Base-by-base conservation (phyloP, 2,797 vertebrate species). In the Peromyscus attwateri region DNA sequence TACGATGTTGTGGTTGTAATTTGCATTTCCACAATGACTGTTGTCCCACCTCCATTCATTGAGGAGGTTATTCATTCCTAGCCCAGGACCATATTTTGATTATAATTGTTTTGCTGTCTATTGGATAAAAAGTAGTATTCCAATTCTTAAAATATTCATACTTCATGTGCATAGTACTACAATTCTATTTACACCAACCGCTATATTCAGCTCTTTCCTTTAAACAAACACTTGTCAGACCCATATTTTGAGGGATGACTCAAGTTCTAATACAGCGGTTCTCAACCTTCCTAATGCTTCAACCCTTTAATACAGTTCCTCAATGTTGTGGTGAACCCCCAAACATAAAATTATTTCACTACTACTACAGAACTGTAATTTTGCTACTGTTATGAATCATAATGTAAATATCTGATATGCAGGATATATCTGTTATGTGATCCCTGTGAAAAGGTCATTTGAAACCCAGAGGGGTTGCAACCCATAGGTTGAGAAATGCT, bases 171-270 rank as follows among this genome's bases (percentile, higher is more conserved):
- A 60, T 0, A 37, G 68, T 23, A 77, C 52, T 70, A 76, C 17
- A 89, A 73, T 40, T 29, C 77, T 70, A 62, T 75, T 82, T 64
- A 96, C 79, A 87, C 77, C 89, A 95, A 64, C 97, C 96, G 57
- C 94, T 80, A 96, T 89, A 95, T 80, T 97, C 94, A 70, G 93
- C 95, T 97, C 85, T 71, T 97, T 87, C 60, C 96, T 94, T 97
- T 90, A 49, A 73, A 95, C 94, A 97, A 73, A 95, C 94, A 97
- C 68, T 90, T 91, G 93, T 95, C 97, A 97, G 94, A 97, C 23
- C 73, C 52, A 89, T 64, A 52, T 70, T 98, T 96, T 96, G 46
- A 97, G 49, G 76, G 49, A 89, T 85, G 34, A 60, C 52, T 98
- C 97, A 96, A 94, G 62, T 96, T 96, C 37, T 73, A 40, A 40